Evolutionary conservation across 2,888 invertebrate species (phyloP).

Genomic region (Clivina fossor): DNA sequence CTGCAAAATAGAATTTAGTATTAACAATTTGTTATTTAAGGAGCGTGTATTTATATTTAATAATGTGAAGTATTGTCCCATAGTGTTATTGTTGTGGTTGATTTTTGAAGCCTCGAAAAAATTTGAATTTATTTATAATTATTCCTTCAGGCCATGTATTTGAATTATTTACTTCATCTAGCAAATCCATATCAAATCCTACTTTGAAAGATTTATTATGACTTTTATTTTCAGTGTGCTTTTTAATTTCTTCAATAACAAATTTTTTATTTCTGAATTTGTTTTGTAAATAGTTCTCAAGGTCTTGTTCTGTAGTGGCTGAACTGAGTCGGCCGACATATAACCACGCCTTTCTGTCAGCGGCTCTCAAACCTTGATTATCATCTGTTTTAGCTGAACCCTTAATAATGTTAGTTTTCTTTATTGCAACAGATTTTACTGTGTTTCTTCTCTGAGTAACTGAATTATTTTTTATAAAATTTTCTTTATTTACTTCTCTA

Average conservation of each 20-base stretch:
- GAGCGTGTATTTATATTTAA: too few relatives aligned
- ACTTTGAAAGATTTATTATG: constrained; percentile 9
- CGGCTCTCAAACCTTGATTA: background rate
- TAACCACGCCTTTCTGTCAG: background rate
- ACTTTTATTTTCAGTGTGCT: background rate
- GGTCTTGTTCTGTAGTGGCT: background rate
- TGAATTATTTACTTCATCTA: background rate
- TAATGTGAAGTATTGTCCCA: too few relatives aligned
- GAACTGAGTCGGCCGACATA: background rate
- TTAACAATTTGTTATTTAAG: too few relatives aligned
- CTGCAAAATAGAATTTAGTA: too few relatives aligned
- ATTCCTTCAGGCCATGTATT: background rate
- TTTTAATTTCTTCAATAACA: background rate
- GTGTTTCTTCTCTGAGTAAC: background rate
- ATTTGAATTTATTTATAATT: background rate
- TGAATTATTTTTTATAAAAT: background rate
- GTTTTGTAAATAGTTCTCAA: background rate
- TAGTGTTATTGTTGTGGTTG: too few relatives aligned
- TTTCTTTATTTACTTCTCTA: too few relatives aligned
- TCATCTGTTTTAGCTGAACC: background rate
- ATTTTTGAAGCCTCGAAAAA: too few relatives aligned
- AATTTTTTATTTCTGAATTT: background rate
- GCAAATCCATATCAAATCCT: background rate
- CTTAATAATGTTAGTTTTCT: background rate
- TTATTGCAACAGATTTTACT: too few relatives aligned